These are phyloP conservation scores for Caenorhabditis sulstoni DNA, from an alignment of 2,888 invertebrate species.

Conservation along the genomic window DNA sequence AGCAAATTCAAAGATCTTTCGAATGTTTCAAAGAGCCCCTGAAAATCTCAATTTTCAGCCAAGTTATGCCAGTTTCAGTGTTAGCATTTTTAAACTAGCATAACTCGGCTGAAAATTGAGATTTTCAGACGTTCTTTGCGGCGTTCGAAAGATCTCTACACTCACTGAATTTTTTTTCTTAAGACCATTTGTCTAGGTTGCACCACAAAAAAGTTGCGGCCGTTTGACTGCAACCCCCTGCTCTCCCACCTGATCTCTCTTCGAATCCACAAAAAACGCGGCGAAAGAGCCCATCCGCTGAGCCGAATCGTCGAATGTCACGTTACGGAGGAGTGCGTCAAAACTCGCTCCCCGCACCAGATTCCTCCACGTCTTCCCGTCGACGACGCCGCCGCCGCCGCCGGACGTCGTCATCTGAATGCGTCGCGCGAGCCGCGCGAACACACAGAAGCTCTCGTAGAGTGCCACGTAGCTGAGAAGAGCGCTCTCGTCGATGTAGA, in stretches of 20 bases:
- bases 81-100: too few relatives aligned
- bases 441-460: slow-evolving; percentile 50
- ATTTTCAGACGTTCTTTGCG: too few relatives aligned
- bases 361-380: slow-evolving; percentile 34
- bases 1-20: too few relatives aligned
- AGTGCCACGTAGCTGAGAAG: slow-evolving; percentile 45
- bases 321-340: slow-evolving; percentile 57
- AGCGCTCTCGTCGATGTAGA: slow-evolving; percentile 42
- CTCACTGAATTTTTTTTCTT: too few relatives aligned
- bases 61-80: too few relatives aligned
- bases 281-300: slow-evolving; percentile 63
- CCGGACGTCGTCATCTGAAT: slow-evolving; percentile 8
- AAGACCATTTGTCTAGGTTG: too few relatives aligned
- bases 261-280: slow-evolving; percentile 62
- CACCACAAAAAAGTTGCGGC: too few relatives aligned
- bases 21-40: too few relatives aligned
- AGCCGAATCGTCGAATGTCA: slow-evolving; percentile 46
- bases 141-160: too few relatives aligned
- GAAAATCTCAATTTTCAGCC: too few relatives aligned
- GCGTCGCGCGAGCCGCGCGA: slow-evolving; percentile 30
- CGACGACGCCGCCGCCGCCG: background rate
- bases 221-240: background rate
- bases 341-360: slow-evolving; percentile 26
- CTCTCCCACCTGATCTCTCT: slow-evolving; percentile 30
- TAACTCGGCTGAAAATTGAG: too few relatives aligned